A percentile compares a stretch with the other conserved stretches of the same genome.
phyloP scores from a whole-genome alignment of 1,140 invertebrate species.

The Drosophila bocki region DNA sequence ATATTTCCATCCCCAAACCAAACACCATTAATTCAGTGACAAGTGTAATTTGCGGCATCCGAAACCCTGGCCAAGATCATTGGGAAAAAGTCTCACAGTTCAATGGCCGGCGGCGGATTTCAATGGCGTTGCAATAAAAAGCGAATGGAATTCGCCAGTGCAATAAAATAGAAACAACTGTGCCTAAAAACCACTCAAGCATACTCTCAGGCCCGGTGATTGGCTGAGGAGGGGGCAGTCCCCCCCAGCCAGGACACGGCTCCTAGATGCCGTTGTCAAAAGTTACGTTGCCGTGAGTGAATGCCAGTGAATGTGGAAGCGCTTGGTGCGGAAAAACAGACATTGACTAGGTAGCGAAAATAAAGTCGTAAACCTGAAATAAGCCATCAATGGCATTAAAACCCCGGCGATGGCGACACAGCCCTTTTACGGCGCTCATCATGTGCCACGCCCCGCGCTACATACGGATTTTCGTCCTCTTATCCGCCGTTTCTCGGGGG shows the following conservation, averaged over 20 bases:
- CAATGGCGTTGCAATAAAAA: slow-evolving; percentile 81
- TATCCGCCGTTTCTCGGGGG: slow-evolving; percentile 21
- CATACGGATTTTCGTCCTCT: slow-evolving; percentile 8
- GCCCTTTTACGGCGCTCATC: slow-evolving; percentile 61
- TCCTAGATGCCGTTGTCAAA: slow-evolving; percentile 63
- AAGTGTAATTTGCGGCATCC: slow-evolving; percentile 42
- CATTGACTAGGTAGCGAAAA: slow-evolving; percentile 78
- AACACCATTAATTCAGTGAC: slow-evolving; percentile 19
- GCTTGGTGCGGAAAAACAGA: slow-evolving; percentile 28
- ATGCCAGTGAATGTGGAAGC: slow-evolving; percentile 44
- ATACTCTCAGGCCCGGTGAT: slow-evolving; percentile 39
- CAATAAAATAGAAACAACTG: slow-evolving; percentile 83
- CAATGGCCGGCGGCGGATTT: slow-evolving; percentile 67
- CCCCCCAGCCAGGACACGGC: neutral
- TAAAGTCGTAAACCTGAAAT: slow-evolving; percentile 84
- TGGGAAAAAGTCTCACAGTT: slow-evolving; percentile 65
- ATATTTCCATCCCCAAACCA: neutral
- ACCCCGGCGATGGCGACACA: slow-evolving; percentile 59
- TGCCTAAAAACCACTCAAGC: slow-evolving; percentile 82
- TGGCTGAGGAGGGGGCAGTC: neutral
- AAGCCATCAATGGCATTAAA: slow-evolving; percentile 84
- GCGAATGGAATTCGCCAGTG: slow-evolving; percentile 67
- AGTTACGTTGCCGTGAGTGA: slow-evolving; percentile 73
- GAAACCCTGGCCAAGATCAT: slow-evolving; percentile 45
- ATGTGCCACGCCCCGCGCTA: slow-evolving; percentile 5